Evolutionary conservation across 2,113 vertebrate species (phyloP), one percentile per base, ranked within the genome.

Genomic region (Elachura formosa): DNA sequence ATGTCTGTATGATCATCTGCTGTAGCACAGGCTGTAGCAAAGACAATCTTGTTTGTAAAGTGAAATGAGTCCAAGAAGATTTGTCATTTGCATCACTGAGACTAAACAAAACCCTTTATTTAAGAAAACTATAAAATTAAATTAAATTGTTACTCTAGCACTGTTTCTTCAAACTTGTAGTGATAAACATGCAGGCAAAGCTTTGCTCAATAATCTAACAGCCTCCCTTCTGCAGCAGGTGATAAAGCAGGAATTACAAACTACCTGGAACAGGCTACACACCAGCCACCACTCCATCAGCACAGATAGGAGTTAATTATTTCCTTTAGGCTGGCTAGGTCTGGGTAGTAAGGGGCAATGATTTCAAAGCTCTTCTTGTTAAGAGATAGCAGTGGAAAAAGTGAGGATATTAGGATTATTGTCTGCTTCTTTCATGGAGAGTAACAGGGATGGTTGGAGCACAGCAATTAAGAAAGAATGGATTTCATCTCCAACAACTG

Each of bases 271-370:
- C 90, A 92, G 92, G 80, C 89, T 93, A 63, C 56, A 64, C 45
- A 96, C 59, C 83, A 96, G 87, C 67, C 77, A 64, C 61, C 59
- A n/a, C 48, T 82, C 92, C 7, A 15, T 87, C 90, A 66, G 85
- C 63, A 51, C 72, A 93, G 96, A 97, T 89, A 97, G 94, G 85
- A 96, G 77, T 82, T 95, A 97, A 97, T 97, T 97, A 96, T 95
- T 96, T 97, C 75, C 94, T 76, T 79, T 87, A 21, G 1, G 66
- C 84, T 14, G 28, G 52, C 74, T 56, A 87, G 75, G 90, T 85
- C 87, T 89, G 75, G 52, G 51, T 82, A 96, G 85, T 89, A 88
- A 87, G 87, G 92, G 75, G 58, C 80, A 91, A 71, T 33, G 68
- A 94, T 97, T 97, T 94, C 85, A 88, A 95, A 75, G 63, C 93